Conservation (phyloP, 2,797 vertebrate genomes). For the Hydrocynus forskahlii region DNA sequence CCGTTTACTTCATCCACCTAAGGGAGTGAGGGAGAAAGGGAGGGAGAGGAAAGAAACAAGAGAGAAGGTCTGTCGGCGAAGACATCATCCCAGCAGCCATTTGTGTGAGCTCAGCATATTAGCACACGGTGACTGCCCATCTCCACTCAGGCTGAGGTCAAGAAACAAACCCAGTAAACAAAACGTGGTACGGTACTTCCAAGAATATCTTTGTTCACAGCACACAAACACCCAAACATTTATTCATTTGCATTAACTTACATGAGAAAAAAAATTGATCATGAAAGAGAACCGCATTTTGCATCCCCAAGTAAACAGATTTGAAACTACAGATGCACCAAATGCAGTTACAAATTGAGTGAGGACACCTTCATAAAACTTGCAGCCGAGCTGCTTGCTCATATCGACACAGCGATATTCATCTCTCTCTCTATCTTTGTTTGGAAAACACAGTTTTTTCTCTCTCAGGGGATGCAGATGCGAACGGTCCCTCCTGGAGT, state of each 20-base stretch:
- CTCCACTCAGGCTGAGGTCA: not conserved
- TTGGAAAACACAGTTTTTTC: not conserved
- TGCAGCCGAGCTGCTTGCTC: not conserved
- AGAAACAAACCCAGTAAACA: not conserved
- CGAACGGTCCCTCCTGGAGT: not conserved
- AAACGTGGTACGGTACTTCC: not conserved
- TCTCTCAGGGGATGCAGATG: conserved; percentile 21
- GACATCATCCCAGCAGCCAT: not conserved
- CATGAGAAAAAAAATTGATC: not conserved
- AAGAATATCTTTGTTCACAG: not conserved
- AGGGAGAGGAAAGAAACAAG: not conserved
- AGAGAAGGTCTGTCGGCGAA: not conserved
- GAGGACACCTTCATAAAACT: not conserved
- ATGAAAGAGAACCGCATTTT: not conserved
- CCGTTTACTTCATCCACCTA: conserved; percentile 12
- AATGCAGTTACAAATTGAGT: not conserved
- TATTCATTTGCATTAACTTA: not conserved
- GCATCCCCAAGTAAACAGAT: not conserved
- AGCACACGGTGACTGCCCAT: conserved; percentile 11
- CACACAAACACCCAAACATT: conserved; percentile 4
- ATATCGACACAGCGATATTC: not conserved
- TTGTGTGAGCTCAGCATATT: conserved; percentile 1
- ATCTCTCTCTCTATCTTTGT: not conserved
- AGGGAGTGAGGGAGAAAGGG: not conserved
- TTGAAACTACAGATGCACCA: not conserved